phyloP scores from a whole-genome alignment of 2,888 invertebrate genomes.

The Cheilosia grossa region DNA sequence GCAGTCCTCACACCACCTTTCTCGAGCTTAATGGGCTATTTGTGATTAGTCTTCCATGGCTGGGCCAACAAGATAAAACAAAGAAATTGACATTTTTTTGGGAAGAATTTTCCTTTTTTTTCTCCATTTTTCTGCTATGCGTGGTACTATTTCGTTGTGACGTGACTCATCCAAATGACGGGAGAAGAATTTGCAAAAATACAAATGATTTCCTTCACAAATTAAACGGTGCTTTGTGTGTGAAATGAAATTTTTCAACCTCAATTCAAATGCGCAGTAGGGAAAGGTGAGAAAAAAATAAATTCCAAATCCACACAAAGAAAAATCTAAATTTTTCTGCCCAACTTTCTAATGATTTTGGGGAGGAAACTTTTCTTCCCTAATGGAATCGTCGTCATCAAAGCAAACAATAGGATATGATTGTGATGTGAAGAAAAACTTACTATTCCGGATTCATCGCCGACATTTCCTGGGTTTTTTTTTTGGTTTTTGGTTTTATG shows the following conservation, averaged over 20 bases:
- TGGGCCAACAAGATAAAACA: constrained; percentile 31
- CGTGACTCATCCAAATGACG: constrained; percentile 66
- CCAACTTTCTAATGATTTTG: constrained; percentile 64
- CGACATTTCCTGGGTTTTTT: constrained; percentile 82
- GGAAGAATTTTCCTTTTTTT: background rate
- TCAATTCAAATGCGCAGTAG: constrained; percentile 68
- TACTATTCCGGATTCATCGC: constrained; percentile 93
- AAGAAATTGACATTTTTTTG: constrained; percentile 35
- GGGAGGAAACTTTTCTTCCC: constrained; percentile 2
- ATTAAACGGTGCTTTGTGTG: constrained; percentile 46
- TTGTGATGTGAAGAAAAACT: constrained; percentile 82
- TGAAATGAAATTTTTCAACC: constrained; percentile 38
- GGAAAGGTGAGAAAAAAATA: constrained; percentile 25
- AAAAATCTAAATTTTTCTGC: constrained; percentile 7
- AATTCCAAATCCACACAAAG: constrained; percentile 46
- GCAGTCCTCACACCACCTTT: constrained; percentile 16
- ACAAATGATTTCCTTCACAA: constrained; percentile 46
- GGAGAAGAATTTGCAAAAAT: constrained; percentile 53
- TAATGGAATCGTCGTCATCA: constrained; percentile 12
- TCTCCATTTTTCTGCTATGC: constrained; percentile 22
- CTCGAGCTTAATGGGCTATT: constrained; percentile 44
- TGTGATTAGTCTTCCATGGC: constrained; percentile 40
- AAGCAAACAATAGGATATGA: constrained; percentile 39
- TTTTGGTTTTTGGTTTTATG: constrained; percentile 74
- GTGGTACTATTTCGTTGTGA: constrained; percentile 40